A percentile compares a stretch with the other conserved stretches of the same genome.
Evolutionary conservation across 2,888 invertebrate genomes (phyloP).

Genomic region (Erannis defoliaria): DNA sequence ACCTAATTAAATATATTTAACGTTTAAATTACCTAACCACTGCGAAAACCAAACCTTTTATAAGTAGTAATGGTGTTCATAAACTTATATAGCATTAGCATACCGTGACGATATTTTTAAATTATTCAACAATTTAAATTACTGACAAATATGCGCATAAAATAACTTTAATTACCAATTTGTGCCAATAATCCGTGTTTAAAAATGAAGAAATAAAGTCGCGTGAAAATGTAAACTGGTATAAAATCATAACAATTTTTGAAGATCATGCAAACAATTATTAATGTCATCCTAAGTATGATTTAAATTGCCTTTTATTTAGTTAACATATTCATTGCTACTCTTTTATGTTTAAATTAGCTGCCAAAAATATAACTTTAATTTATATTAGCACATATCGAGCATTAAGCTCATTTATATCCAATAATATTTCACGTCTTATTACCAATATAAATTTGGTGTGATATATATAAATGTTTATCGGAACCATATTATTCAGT

Average conservation of each 20-base stretch:
- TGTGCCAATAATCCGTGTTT: slow-evolving; percentile 27
- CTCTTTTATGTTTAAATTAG: slow-evolving; percentile 39
- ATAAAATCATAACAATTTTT: slow-evolving; percentile 48
- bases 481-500: slow-evolving; percentile 27
- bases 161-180: slow-evolving; percentile 28
- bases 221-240: slow-evolving; percentile 22
- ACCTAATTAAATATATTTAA: slow-evolving; percentile 27
- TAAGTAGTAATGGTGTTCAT: slow-evolving; percentile 27
- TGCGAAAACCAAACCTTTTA: slow-evolving; percentile 25
- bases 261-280: slow-evolving; percentile 53
- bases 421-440: slow-evolving; percentile 42
- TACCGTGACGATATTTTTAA: slow-evolving; percentile 28
- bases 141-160: slow-evolving; percentile 35
- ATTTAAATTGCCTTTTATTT: slow-evolving; percentile 58
- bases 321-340: slow-evolving; percentile 47
- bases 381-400: slow-evolving; percentile 48
- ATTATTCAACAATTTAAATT: slow-evolving; percentile 32
- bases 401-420: slow-evolving; percentile 44
- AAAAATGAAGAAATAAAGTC: slow-evolving; percentile 23
- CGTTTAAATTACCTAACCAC: slow-evolving; percentile 17
- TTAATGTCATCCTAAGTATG: slow-evolving; percentile 53
- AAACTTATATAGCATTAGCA: slow-evolving; percentile 29
- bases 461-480: slow-evolving; percentile 28
- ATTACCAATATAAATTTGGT: slow-evolving; percentile 28
- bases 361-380: slow-evolving; percentile 47